A percentile compares a stretch with the other conserved stretches of the same genome.
Evolutionary conservation across 1,140 invertebrate species (phyloP).

Genomic region (Subanguina moxae): DNA sequence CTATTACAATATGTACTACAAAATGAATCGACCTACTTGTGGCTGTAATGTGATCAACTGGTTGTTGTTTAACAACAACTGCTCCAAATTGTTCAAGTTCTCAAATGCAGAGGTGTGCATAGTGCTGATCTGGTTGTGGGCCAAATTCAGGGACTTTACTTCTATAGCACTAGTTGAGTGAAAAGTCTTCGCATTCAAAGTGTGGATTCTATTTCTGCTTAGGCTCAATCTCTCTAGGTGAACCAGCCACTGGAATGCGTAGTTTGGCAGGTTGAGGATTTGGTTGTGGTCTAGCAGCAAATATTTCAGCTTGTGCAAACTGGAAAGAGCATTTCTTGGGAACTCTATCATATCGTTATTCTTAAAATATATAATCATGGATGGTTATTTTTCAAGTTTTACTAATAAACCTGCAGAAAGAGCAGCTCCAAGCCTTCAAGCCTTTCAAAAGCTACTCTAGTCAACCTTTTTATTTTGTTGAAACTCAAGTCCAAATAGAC

Average conservation of each 20-base stretch:
- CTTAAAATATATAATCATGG: slow-evolving; percentile 11
- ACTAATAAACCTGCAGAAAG: slow-evolving; percentile 17
- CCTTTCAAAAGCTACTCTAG: slow-evolving; percentile 29
- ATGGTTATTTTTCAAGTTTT: background rate
- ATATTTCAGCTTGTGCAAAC: slow-evolving; percentile 23
- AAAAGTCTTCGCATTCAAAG: slow-evolving; percentile 38
- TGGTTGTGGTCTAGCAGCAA: slow-evolving; percentile 32
- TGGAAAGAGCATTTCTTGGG: slow-evolving; percentile 27
- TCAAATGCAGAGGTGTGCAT: slow-evolving; percentile 26
- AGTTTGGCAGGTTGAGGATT: slow-evolving; percentile 31
- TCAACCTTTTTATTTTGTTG: slow-evolving; percentile 31
- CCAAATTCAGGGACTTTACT: slow-evolving; percentile 27
- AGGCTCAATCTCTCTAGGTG: slow-evolving; percentile 33
- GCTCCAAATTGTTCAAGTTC: slow-evolving; percentile 34
- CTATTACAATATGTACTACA: no score
- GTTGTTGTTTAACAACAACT: slow-evolving; percentile 32
- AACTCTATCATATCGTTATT: slow-evolving; percentile 39
- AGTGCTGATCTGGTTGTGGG: slow-evolving; percentile 26
- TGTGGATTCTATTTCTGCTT: slow-evolving; percentile 28
- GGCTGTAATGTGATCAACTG: slow-evolving; percentile 27
- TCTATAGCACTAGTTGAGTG: slow-evolving; percentile 29
- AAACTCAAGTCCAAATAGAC: slow-evolving; percentile 34
- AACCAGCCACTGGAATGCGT: slow-evolving; percentile 34
- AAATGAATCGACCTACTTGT: no score
- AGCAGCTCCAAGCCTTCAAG: slow-evolving; percentile 31